phyloP scores from a whole-genome alignment of 2,888 invertebrate genomes.

The Platerodrilus igneus region DNA sequence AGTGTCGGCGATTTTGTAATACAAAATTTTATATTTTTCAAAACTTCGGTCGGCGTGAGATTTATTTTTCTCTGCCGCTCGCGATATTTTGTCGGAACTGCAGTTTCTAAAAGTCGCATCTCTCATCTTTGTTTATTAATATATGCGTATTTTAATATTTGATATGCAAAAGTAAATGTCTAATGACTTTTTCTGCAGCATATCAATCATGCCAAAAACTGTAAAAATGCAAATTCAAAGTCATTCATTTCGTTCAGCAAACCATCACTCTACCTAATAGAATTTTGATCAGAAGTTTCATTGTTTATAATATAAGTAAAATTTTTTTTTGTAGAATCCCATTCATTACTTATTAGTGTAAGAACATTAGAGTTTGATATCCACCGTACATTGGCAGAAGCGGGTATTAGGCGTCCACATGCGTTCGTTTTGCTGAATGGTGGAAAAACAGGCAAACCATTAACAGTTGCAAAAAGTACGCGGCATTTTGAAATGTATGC shows the following conservation, averaged over 20 bases:
- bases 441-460: slow-evolving; percentile 26
- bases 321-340: slow-evolving; percentile 24
- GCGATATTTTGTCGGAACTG: too few species aligned
- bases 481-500: slow-evolving; percentile 22
- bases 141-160: slow-evolving; percentile 17
- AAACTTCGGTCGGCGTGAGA: slow-evolving; percentile 9
- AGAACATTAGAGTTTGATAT: slow-evolving; percentile 24
- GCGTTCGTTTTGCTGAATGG: slow-evolving; percentile 20
- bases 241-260: slow-evolving; percentile 26
- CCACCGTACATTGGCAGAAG: slow-evolving; percentile 17
- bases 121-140: too few species aligned
- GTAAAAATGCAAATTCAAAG: slow-evolving; percentile 28
- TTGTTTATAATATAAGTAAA: slow-evolving; percentile 22
- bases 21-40: slow-evolving; percentile 9
- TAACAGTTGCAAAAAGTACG: slow-evolving; percentile 27
- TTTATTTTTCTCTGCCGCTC: too few species aligned
- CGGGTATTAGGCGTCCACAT: neutral
- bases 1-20: slow-evolving; percentile 10
- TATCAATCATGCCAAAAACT: slow-evolving; percentile 24
- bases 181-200: slow-evolving; percentile 24
- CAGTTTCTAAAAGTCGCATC: too few species aligned
- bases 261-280: slow-evolving; percentile 18
- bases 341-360: slow-evolving; percentile 20
- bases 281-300: slow-evolving; percentile 20
- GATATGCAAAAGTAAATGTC: slow-evolving; percentile 26